Base-by-base conservation (phyloP, 2,113 vertebrate species). In the Calyptomena viridis region DNA sequence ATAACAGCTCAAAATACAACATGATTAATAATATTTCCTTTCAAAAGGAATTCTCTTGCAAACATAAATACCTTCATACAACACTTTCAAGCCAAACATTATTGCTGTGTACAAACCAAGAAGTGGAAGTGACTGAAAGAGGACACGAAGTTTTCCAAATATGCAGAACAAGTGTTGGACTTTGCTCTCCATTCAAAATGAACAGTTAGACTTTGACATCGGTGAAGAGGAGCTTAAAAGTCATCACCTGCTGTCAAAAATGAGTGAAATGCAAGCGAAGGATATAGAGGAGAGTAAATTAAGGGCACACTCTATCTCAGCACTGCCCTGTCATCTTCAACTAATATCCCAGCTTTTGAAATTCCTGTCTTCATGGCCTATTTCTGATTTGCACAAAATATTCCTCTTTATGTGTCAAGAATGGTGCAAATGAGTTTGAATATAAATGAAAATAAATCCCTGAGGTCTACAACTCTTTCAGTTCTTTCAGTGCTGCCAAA, bases 401-500 rank as follows among this genome's bases (percentile, higher is more conserved):
- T 19, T 82, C 79, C 44, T 74, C 76, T 87, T 91, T 21, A 80
- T 52, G 14, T 35, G 44, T 92, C 85, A 87, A 83, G 67, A 82
- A 59, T 15, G 47, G 73, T 0, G 2, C 49, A 77, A 88, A 84
- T 39, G 50, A 87, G 59, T 21, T 71, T 9, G 46, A 91, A 80
- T 86, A 69, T 13, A 95, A 92, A 96, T 84, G 68, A 46, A 95
- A 94, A 72, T 28, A 88, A 90, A 84, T 72, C 93, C 81, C 95
- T 12, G 35, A 88, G 79, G 92, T 81, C 76, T 74, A 86, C 60
- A 79, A 28, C 52, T n/a, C 79, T 53, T 81, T 73, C 91, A 60
- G 44, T 20, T 76, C 73, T 80, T 75, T 68, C 55, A 14, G 52
- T 49, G 76, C 37, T 94, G 85, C 79, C 83, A 96, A 95, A 93